phyloP scores from a whole-genome alignment of 2,797 vertebrate species.

The Mallotus villosus region DNA sequence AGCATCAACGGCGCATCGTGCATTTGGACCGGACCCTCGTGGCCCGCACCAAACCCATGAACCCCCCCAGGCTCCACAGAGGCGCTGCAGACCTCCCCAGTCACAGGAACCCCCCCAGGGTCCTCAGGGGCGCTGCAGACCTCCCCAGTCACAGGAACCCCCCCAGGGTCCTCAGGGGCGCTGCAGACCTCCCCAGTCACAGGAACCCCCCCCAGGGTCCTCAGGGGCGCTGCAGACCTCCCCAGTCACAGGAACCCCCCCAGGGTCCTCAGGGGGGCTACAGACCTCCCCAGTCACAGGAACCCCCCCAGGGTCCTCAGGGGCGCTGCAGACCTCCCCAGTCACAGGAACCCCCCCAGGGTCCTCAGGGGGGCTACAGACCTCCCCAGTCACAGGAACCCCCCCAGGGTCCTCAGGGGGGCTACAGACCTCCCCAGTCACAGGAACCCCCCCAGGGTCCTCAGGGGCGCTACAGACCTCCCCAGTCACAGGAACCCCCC shows the following conservation, averaged over 20 bases:
- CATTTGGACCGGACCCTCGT: conserved; percentile 40
- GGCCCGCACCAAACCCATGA: conserved; percentile 43
- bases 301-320: conserved; percentile 15
- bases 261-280: conserved; percentile 28
- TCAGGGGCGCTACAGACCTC: conserved; percentile 38
- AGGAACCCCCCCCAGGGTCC: conserved; percentile 24
- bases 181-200: conserved; percentile 35
- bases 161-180: conserved; percentile 27
- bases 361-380: conserved; percentile 33
- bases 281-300: conserved; percentile 37
- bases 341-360: conserved; percentile 29
- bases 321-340: conserved; percentile 41
- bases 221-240: conserved; percentile 38
- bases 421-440: conserved; percentile 35
- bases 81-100: too few species aligned
- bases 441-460: conserved; percentile 29
- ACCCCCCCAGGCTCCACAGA: too few species aligned
- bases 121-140: conserved; percentile 33
- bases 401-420: conserved; percentile 21
- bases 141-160: conserved; percentile 32
- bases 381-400: conserved; percentile 33
- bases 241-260: conserved; percentile 31
- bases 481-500: conserved; percentile 31
- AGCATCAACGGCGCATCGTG: conserved; percentile 44
- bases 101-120: conserved; percentile 30